These are phyloP conservation scores for Silurus meridionalis DNA, from an alignment of 2,113 vertebrate species.

Conservation along the genomic window DNA sequence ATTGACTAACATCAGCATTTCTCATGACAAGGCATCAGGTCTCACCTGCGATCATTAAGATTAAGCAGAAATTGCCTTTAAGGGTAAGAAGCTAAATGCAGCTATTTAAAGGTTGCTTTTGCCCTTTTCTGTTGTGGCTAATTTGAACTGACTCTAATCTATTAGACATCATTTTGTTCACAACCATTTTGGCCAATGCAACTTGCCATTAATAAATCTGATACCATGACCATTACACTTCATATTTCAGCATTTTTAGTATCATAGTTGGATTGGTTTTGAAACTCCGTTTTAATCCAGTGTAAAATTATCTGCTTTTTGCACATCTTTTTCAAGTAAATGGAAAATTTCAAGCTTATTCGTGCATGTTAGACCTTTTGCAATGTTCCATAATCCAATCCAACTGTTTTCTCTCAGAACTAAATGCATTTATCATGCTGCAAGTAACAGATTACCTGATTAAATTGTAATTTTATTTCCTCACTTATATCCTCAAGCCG, in stretches of 20 bases:
- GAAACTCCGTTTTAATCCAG: constrained; percentile 31
- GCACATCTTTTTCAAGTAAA: not conserved
- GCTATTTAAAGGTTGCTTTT: not conserved
- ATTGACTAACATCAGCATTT: constrained; percentile 25
- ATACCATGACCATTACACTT: constrained; percentile 4
- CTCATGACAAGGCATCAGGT: not conserved
- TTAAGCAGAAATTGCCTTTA: constrained; percentile 12
- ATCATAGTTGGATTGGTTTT: constrained; percentile 1
- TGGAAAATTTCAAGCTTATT: not conserved
- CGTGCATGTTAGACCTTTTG: not conserved
- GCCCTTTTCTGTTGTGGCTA: constrained; percentile 3
- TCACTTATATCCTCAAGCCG: not conserved
- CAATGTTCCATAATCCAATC: not conserved
- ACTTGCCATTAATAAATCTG: constrained; percentile 21
- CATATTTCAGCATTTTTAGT: constrained; percentile 17
- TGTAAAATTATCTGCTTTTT: constrained; percentile 18
- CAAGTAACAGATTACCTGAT: constrained; percentile 8
- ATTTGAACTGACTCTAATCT: not conserved
- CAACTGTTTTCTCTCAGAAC: constrained; percentile 13
- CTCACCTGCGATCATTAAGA: not conserved
- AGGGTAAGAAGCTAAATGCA: not conserved
- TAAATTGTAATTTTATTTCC: not conserved
- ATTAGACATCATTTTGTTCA: not conserved
- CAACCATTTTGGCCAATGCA: constrained; percentile 16
- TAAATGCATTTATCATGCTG: not conserved